Base-by-base conservation (phyloP, 2,113 vertebrate species). In the Guaruba guarouba region DNA sequence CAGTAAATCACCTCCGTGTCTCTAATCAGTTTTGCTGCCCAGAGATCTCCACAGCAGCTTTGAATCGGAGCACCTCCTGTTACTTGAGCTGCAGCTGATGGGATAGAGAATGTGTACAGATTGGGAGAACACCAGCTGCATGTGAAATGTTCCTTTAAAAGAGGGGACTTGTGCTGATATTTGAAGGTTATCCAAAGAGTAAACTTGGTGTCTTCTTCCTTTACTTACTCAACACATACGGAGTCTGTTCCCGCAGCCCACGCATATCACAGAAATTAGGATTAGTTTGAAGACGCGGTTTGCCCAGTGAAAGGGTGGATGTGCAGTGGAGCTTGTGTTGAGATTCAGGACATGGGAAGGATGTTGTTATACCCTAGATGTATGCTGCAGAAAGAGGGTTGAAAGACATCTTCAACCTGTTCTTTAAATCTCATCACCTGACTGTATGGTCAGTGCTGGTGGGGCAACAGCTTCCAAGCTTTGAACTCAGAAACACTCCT, bases 71-170 rank as follows among this genome's bases (percentile, higher is more conserved):
- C 49, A 33, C 19, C 43, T 52, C 41, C 20, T 31, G 55, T 48
- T 41, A 2, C 41, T 27, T 28, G 2, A 16, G 13, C 35, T 39
- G 63, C 82, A 49, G 55, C 64, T 76, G 55, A 6, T 39, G 3
- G 2, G 14, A 7, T 28, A n/a, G 43, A 37, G 46, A 44, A 51
- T 7, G 18, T 19, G 44, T 13, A 11, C 14, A 9, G 39, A 3
- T 1, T 35, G 44, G 44, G n/a, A 31, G 39, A 73, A 13, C 10
- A n/a, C 24, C 41, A 35, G 29, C 48, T 37, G n/a, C 25, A 3
- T 13, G 2, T 5, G 37, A 33, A 77, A 22, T 1, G 0, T 31
- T 51, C 3, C 9, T 44, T 37, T 61, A 7, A 24, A 31, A 25
- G 17, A 61, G 17, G 33, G 46, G 67, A 33, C 10, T 33, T 19